Percentiles rank a stretch among this genome's conserved stretches.
phyloP scores from a whole-genome alignment of 2,888 invertebrate species.

The Taphrorychus bicolor region DNA sequence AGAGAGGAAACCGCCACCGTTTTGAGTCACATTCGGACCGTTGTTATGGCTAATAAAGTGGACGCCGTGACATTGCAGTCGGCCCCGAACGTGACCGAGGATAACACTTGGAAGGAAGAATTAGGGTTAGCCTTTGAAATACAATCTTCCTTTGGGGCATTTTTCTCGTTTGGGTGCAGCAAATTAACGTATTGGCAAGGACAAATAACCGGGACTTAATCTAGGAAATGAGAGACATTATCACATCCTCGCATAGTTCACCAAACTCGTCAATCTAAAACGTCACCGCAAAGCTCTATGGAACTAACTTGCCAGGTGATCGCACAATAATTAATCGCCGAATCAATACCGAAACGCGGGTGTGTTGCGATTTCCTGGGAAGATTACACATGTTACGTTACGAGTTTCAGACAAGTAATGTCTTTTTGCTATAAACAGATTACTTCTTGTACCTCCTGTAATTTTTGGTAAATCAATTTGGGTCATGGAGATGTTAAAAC shows the following conservation, averaged over 20 bases:
- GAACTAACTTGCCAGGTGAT: constrained; percentile 3
- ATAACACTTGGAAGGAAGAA: constrained; percentile 16
- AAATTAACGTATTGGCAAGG: too few species aligned
- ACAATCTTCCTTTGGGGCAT: too few species aligned
- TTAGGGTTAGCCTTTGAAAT: constrained; percentile 10
- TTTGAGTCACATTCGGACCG: constrained; percentile 32
- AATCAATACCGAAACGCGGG: constrained; percentile 17
- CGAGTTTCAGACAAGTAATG: background rate
- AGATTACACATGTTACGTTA: constrained; percentile 20
- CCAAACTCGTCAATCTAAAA: background rate
- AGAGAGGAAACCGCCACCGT: constrained; percentile 27
- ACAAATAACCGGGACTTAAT: too few species aligned
- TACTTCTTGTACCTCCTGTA: too few species aligned
- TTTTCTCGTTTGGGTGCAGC: too few species aligned
- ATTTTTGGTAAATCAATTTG: constrained; percentile 10
- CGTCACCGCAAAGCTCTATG: background rate
- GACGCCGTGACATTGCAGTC: constrained; percentile 53
- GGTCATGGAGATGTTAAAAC: constrained; percentile 16
- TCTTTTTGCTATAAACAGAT: too few species aligned
- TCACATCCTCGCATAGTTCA: background rate
- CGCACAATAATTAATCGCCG: constrained; percentile 11
- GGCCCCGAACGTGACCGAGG: constrained; percentile 52
- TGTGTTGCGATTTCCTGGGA: constrained; percentile 13
- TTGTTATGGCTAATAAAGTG: constrained; percentile 56
- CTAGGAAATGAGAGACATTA: background rate